Conservation (phyloP, 2,888 invertebrate genomes). For the Neoitamus cyanurus region DNA sequence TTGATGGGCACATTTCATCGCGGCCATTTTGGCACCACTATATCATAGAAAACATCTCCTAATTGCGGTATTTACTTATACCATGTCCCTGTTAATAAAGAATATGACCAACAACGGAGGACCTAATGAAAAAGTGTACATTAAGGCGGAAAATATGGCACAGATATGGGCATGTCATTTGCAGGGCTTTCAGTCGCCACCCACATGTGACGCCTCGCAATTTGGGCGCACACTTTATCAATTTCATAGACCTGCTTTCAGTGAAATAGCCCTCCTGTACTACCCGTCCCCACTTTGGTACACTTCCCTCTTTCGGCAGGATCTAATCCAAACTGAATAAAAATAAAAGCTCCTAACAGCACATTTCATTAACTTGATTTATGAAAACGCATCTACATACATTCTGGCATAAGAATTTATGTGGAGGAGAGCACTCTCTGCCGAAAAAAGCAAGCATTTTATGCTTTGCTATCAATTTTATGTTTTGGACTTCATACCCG, state of each 20-base stretch:
- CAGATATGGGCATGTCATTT: conserved; percentile 28
- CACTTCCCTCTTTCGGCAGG: conserved; percentile 18
- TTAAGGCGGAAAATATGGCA: conserved; percentile 33
- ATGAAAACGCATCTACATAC: conserved; percentile 42
- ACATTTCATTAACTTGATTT: conserved; percentile 45
- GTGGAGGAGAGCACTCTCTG: background rate
- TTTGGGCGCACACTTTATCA: conserved; percentile 32
- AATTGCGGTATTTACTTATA: conserved; percentile 6
- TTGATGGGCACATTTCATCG: background rate
- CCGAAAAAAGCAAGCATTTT: conserved; percentile 30
- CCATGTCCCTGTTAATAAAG: conserved; percentile 5
- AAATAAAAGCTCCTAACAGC: conserved; percentile 44
- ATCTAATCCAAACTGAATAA: conserved; percentile 43
- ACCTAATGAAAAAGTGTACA: conserved; percentile 40
- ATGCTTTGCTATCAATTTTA: conserved; percentile 40
- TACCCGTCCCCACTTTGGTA: background rate
- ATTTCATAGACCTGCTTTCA: conserved; percentile 28
- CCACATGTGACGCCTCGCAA: conserved; percentile 31
- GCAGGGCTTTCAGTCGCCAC: conserved; percentile 10
- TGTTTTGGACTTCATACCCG: conserved; percentile 43
- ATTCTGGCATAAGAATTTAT: conserved; percentile 40
- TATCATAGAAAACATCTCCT: background rate
- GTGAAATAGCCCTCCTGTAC: background rate
- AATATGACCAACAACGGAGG: conserved; percentile 29
- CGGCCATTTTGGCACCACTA: background rate